phyloP scores from a whole-genome alignment of 2,888 invertebrate species.

The Orthosia incerta region DNA sequence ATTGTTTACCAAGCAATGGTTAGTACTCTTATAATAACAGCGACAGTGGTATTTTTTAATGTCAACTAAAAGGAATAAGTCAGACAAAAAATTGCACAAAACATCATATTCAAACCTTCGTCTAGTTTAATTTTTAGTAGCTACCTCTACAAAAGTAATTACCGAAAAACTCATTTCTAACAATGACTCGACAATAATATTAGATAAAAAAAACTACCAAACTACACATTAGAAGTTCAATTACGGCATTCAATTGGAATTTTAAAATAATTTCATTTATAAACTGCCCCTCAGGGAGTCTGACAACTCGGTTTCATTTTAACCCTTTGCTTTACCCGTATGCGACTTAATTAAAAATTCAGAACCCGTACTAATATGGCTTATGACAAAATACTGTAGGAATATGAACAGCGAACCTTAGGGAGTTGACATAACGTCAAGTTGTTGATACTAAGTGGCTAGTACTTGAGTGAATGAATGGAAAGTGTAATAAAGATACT shows the following conservation, averaged over 20 bases:
- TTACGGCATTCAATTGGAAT: conserved; percentile 59
- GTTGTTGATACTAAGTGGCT: conserved; percentile 43
- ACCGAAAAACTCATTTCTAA: conserved; percentile 13
- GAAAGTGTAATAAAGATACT: conserved; percentile 3
- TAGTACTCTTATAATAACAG: too few relatives aligned
- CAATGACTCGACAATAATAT: conserved; percentile 8
- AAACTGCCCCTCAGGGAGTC: conserved; percentile 70
- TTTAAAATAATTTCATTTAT: conserved; percentile 70
- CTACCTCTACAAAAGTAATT: conserved; percentile 6
- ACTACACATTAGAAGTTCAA: conserved; percentile 41
- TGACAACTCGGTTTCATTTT: conserved; percentile 68
- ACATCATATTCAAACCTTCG: too few relatives aligned
- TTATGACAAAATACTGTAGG: conserved; percentile 57
- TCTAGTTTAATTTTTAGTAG: too few relatives aligned
- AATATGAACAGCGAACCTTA: conserved; percentile 35
- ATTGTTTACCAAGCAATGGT: too few relatives aligned
- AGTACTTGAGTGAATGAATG: conserved; percentile 33
- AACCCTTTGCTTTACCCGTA: conserved; percentile 61
- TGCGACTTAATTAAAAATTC: conserved; percentile 64
- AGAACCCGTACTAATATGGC: conserved; percentile 56
- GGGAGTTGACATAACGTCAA: conserved; percentile 41
- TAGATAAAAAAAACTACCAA: conserved; percentile 33
- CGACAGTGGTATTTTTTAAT: too few relatives aligned
- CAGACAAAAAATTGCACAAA: too few relatives aligned
- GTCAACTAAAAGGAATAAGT: too few relatives aligned